These are phyloP conservation scores for Proisotoma minuta DNA, from an alignment of 2,888 invertebrate species.

Conservation along the genomic window DNA sequence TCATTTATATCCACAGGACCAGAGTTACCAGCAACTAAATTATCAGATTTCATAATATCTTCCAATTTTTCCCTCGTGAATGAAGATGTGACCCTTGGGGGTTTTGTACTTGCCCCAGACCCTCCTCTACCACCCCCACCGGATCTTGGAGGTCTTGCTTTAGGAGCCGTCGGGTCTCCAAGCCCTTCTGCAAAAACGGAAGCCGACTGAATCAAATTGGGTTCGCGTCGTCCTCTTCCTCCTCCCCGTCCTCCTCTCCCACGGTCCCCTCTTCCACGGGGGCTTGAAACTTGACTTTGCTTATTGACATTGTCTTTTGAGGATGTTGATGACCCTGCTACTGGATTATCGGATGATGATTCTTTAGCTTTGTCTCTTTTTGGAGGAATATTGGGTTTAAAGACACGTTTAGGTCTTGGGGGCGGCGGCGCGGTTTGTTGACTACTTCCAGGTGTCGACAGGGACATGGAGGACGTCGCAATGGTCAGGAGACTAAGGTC, in stretches of 20 bases:
- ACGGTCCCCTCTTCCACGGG: background rate
- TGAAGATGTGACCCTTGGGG: background rate
- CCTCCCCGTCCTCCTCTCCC: conserved; percentile 4
- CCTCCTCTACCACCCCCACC: conserved; percentile 3
- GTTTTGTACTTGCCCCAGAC: background rate
- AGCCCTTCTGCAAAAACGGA: conserved; percentile 9
- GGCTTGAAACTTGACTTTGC: no score
- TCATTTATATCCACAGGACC: background rate
- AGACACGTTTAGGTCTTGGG: background rate
- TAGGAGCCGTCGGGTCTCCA: background rate
- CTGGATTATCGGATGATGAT: background rate
- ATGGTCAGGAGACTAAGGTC: background rate
- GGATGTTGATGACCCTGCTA: background rate
- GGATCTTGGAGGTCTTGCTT: background rate
- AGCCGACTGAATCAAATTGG: conserved; percentile 1
- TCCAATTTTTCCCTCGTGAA: background rate
- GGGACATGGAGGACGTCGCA: background rate
- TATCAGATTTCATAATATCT: background rate
- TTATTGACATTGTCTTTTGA: no score
- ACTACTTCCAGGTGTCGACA: background rate
- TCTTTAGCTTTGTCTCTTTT: background rate
- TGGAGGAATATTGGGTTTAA: conserved; percentile 10
- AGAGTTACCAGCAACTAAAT: background rate
- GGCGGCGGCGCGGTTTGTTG: background rate
- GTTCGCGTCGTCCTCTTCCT: background rate